A percentile compares a stretch with the other conserved stretches of the same genome.
phyloP scores from a whole-genome alignment of 2,888 invertebrate species.

The Orchesellides sinensis region DNA sequence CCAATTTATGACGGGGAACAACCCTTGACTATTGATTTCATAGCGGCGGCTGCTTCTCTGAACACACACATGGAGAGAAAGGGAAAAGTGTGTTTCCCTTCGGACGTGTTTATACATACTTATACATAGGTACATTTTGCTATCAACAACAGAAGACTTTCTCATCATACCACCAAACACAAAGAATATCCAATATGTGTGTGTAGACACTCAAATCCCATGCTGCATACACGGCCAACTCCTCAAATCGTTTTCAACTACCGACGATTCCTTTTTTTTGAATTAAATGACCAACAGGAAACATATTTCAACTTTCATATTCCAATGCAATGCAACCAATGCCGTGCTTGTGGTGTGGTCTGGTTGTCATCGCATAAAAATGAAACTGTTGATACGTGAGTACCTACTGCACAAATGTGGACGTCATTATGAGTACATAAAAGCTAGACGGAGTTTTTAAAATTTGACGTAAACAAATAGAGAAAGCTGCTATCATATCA shows the following conservation, averaged over 20 bases:
- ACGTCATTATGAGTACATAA: slow-evolving; percentile 16
- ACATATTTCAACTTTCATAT: slow-evolving; percentile 16
- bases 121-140: not conserved
- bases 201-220: slow-evolving; percentile 34
- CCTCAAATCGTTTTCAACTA: slow-evolving; percentile 23
- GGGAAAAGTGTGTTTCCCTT: slow-evolving; percentile 47
- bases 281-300: slow-evolving; percentile 34
- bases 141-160: not conserved
- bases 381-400: slow-evolving; percentile 32
- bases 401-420: slow-evolving; percentile 13
- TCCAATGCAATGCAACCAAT: not conserved
- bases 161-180: not conserved
- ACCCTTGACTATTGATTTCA: slow-evolving; percentile 63
- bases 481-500: slow-evolving; percentile 5
- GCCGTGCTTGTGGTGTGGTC: not conserved
- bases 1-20: slow-evolving; percentile 63
- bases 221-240: not conserved
- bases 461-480: slow-evolving; percentile 2
- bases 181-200: too few relatives aligned
- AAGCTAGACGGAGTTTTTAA: not conserved
- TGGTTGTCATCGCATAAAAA: not conserved
- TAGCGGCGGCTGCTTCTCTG: slow-evolving; percentile 6
- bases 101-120: not conserved
- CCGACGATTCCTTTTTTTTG: slow-evolving; percentile 15
- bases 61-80: slow-evolving; percentile 24